Conservation (phyloP, 2,797 vertebrate species). For the Emys orbicularis region DNA sequence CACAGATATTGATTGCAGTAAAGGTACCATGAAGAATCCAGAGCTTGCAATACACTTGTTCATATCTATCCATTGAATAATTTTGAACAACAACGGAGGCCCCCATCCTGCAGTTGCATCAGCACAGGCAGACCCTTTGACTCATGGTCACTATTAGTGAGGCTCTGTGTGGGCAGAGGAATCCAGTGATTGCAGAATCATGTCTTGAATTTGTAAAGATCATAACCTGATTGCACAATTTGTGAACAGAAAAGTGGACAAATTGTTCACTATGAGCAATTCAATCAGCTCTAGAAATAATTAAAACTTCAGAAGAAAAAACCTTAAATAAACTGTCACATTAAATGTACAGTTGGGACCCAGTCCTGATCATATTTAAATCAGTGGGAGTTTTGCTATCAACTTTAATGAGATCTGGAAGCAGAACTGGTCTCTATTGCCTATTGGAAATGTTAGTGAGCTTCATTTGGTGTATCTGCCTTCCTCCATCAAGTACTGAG, state of each 20-base stretch:
- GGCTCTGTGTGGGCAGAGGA: background rate
- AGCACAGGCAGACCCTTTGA: background rate
- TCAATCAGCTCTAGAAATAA: background rate
- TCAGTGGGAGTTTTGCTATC: background rate
- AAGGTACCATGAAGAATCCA: background rate
- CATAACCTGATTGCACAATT: background rate
- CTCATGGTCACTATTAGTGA: background rate
- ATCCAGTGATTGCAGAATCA: background rate
- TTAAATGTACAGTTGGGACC: background rate
- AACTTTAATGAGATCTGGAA: background rate
- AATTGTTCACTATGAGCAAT: background rate
- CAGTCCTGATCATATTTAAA: background rate
- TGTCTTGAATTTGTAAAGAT: background rate
- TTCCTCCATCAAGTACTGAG: background rate
- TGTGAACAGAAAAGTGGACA: background rate
- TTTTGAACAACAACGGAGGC: background rate
- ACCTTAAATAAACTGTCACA: background rate
- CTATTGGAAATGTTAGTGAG: background rate
- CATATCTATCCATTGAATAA: background rate
- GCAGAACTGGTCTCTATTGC: background rate
- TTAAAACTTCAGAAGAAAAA: background rate
- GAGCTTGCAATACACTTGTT: background rate
- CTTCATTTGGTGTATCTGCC: background rate
- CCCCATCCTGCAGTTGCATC: background rate
- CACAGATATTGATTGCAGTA: background rate